Evolutionary conservation across 2,113 vertebrate species (phyloP), one percentile per base, ranked within the genome.

Genomic region (Lutjanus erythropterus): DNA sequence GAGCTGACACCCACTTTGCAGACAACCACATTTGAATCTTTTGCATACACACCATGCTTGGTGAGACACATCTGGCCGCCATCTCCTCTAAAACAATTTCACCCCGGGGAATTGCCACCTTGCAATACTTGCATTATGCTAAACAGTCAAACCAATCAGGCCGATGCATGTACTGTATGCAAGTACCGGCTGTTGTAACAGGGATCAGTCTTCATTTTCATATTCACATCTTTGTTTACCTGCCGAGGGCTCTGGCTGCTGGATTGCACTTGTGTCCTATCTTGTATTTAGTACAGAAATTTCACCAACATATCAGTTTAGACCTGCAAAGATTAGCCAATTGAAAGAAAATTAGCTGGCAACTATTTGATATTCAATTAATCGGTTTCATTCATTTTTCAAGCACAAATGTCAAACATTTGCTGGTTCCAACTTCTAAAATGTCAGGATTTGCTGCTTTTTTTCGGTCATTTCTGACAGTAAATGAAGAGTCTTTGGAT

Each of bases 91-190:
- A 65, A 86, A 88, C 79, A 70, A 78, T 76, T 83, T 81, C 35
- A 52, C 77, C 62, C 55, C 0, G 4, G 59, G 89, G 85, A 86
- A 77, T 70, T 78, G 71, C 76, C 72, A 83, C 79, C 79, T 86
- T 85, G 82, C 80, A 71, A 72, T 70, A 83, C 66, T 82, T 76
- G 73, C 86, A 87, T 89, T 86, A 90, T 90, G 91, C 85, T 85
- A 88, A 90, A 60, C 60, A 85, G 86, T 68, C 46, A 59, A 84
- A 88, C 76, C 71, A 89, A 86, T 85, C 84, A 81, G 84, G 55
- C 52, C 49, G 4, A 62, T 39, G 39, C 81, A 80, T 83, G 85
- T 75, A 81, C 67, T 73, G 72, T 82, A 77, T 71, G 61, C 74
- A 80, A 75, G 72, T 60, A 81, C 15, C 89, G 91, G 86, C 80